phyloP scores from a whole-genome alignment of 2,113 vertebrate species.

The Dryoscopus gambensis region DNA sequence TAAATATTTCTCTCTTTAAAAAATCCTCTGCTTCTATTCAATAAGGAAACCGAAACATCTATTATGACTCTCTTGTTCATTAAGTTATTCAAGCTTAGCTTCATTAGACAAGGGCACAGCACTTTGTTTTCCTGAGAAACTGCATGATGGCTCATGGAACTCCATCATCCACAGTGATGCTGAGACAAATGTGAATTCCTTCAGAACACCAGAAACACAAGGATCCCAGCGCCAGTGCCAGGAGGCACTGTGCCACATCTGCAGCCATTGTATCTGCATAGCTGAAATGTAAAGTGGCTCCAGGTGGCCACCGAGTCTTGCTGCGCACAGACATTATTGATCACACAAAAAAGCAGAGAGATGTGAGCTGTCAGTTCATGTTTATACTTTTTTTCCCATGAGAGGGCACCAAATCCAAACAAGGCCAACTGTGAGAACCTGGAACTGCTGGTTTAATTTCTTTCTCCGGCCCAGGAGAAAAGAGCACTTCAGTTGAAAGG shows the following conservation, averaged over 20 bases:
- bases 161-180: not conserved
- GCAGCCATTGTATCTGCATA: not conserved
- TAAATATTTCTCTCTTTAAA: not conserved
- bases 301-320: not conserved
- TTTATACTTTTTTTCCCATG: not conserved
- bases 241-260: not conserved
- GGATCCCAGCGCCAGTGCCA: not conserved
- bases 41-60: not conserved
- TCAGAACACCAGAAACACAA: not conserved
- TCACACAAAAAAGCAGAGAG: too few species aligned
- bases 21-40: not conserved
- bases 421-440: too few species aligned
- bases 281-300: not conserved
- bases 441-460: too few species aligned
- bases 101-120: not conserved
- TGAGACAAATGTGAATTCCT: not conserved
- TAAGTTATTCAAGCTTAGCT: not conserved
- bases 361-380: not conserved
- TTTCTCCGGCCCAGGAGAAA: not conserved
- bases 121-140: not conserved
- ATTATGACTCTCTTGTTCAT: not conserved
- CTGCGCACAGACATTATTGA: not conserved
- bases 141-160: not conserved
- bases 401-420: not conserved
- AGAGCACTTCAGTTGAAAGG: not conserved